Conservation (phyloP, 2,888 invertebrate genomes). For the Hipparchia sbordonii region DNA sequence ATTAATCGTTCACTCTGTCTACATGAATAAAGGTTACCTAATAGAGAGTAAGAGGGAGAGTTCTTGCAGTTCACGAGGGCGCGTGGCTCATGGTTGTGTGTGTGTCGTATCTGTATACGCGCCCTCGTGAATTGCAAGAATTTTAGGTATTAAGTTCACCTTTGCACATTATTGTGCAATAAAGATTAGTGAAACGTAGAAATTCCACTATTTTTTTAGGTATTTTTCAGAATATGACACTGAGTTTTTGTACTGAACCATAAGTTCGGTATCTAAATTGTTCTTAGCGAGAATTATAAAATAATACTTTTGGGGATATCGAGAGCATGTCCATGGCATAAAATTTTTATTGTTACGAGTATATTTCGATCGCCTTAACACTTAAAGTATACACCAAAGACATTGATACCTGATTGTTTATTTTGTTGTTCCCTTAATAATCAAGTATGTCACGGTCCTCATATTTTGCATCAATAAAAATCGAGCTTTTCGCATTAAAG, state of each 20-base stretch:
- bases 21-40: no score
- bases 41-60: no score
- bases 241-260: conserved; percentile 8
- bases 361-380: conserved; percentile 60
- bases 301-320: conserved; percentile 46
- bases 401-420: conserved; percentile 64
- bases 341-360: conserved; percentile 70
- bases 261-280: background rate
- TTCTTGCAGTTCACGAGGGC: no score
- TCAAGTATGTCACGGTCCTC: conserved; percentile 54
- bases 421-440: conserved; percentile 63
- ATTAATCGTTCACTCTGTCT: no score
- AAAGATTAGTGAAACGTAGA: no score
- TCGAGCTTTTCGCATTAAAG: conserved; percentile 38
- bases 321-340: conserved; percentile 63
- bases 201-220: no score
- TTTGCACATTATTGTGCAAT: no score
- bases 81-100: no score
- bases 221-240: no score
- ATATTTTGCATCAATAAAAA: conserved; percentile 47
- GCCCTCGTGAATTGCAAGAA: no score
- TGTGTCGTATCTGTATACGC: no score
- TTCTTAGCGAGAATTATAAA: conserved; percentile 43
- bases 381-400: conserved; percentile 59
- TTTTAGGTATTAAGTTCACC: no score